Conservation (phyloP, 2,888 invertebrate genomes). For the Drosophila prolongata region DNA sequence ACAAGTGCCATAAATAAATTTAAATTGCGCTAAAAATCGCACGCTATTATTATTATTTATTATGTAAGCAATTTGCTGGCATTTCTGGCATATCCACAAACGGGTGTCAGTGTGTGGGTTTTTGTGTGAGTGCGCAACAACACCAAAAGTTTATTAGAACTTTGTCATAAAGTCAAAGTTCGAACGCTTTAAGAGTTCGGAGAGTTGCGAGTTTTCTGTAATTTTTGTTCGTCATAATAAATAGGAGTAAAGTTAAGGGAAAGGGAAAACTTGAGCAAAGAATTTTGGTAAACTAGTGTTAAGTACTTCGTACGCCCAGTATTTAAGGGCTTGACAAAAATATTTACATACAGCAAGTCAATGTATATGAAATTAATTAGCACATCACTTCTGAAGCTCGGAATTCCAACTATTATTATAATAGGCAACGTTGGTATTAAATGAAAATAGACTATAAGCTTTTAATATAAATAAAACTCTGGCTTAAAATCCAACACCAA, state of each 20-base stretch:
- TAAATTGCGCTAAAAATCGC: conserved; percentile 80
- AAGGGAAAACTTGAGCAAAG: too few species aligned
- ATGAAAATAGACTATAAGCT: too few species aligned
- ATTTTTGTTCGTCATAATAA: conserved; percentile 9
- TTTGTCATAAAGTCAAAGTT: conserved; percentile 60
- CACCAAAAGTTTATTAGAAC: conserved; percentile 60
- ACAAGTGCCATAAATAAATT: conserved; percentile 73
- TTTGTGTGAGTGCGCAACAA: conserved; percentile 12
- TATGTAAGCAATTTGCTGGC: conserved; percentile 74
- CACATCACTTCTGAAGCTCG: too few species aligned
- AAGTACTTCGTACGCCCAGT: too few species aligned
- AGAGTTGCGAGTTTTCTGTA: conserved; percentile 16
- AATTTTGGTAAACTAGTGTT: too few species aligned
- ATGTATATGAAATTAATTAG: too few species aligned
- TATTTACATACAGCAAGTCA: too few species aligned
- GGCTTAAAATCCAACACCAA: too few species aligned
- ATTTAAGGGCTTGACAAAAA: not conserved
- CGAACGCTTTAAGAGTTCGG: conserved; percentile 54
- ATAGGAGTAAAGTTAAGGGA: not conserved
- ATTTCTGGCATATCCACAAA: conserved; percentile 37
- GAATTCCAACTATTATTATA: too few species aligned
- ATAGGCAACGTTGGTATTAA: too few species aligned
- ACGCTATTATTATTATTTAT: conserved; percentile 79
- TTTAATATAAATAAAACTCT: too few species aligned
- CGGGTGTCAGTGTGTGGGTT: conserved; percentile 8